Evolutionary conservation across 2,113 vertebrate genomes (phyloP).

Genomic region (Saguinus imperator): DNA sequence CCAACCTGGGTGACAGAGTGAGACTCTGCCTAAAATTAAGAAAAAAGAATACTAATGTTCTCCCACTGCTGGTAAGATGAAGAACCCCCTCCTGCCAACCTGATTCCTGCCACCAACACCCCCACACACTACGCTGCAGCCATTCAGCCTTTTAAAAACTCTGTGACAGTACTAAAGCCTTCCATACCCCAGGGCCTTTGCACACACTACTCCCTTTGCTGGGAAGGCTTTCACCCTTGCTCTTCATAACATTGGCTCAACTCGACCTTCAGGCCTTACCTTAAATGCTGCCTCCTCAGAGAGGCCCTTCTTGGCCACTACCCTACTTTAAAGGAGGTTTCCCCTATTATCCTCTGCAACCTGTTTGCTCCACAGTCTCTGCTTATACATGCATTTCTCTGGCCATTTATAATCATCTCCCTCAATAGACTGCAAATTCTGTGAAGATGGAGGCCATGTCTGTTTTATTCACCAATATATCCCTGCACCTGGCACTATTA

Average conservation of each 20-base stretch:
- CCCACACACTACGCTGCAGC: not conserved
- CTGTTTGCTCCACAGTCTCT: not conserved
- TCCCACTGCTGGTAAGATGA: not conserved
- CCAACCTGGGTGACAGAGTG: too few relatives aligned
- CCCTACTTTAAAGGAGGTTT: not conserved
- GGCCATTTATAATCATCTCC: not conserved
- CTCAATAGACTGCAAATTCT: not conserved
- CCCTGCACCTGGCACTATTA: too few relatives aligned
- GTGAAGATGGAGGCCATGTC: not conserved
- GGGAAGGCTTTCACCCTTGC: not conserved
- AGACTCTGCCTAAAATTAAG: too few relatives aligned
- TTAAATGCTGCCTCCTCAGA: not conserved
- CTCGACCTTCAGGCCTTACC: not conserved
- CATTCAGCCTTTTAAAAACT: not conserved
- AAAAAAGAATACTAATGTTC: not conserved
- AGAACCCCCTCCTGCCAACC: not conserved
- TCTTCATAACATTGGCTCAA: not conserved
- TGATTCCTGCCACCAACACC: not conserved
- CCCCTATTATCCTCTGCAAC: not conserved
- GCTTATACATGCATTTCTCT: not conserved
- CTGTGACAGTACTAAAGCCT: not conserved
- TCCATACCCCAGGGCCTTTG: not conserved
- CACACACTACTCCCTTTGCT: not conserved
- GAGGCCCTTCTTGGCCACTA: not conserved
- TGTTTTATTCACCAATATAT: not conserved